phyloP scores from a whole-genome alignment of 2,888 invertebrate species.

The Drosophila meridiana region DNA sequence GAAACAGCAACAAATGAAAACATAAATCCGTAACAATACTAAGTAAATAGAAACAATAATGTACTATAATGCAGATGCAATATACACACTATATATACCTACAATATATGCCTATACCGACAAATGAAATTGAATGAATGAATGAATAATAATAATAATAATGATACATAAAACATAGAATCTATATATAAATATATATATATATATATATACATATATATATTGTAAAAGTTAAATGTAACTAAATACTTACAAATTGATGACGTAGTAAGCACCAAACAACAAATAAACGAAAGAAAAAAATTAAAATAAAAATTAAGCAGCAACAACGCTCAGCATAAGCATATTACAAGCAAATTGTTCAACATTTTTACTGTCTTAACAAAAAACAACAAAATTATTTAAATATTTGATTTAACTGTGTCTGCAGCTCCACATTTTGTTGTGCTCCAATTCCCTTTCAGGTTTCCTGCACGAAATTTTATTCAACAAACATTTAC shows the following conservation, averaged over 20 bases:
- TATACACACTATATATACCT: constrained; percentile 78
- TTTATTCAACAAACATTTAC: neutral
- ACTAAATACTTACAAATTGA: constrained; percentile 71
- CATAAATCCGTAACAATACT: constrained; percentile 73
- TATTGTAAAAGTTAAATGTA: constrained; percentile 78
- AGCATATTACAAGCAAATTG: constrained; percentile 32
- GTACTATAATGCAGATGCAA: constrained; percentile 75
- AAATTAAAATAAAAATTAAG: constrained; percentile 14
- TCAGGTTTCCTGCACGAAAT: neutral
- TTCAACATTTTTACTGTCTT: neutral
- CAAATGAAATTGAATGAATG: constrained; percentile 67
- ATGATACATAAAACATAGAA: constrained; percentile 55
- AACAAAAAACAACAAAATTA: neutral
- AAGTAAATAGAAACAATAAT: constrained; percentile 80
- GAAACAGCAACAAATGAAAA: constrained; percentile 32
- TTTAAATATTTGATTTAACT: neutral
- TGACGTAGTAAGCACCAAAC: constrained; percentile 76
- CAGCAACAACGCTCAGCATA: constrained; percentile 41
- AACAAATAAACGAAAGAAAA: constrained; percentile 59
- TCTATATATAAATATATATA: constrained; percentile 58
- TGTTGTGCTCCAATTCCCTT: neutral
- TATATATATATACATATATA: constrained; percentile 61
- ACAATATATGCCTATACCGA: constrained; percentile 76
- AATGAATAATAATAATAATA: constrained; percentile 26
- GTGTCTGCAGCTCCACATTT: neutral